Percentiles rank a stretch among this genome's conserved stretches.
Evolutionary conservation across 2,113 vertebrate species (phyloP).

Genomic region (Oryzias curvinotus): DNA sequence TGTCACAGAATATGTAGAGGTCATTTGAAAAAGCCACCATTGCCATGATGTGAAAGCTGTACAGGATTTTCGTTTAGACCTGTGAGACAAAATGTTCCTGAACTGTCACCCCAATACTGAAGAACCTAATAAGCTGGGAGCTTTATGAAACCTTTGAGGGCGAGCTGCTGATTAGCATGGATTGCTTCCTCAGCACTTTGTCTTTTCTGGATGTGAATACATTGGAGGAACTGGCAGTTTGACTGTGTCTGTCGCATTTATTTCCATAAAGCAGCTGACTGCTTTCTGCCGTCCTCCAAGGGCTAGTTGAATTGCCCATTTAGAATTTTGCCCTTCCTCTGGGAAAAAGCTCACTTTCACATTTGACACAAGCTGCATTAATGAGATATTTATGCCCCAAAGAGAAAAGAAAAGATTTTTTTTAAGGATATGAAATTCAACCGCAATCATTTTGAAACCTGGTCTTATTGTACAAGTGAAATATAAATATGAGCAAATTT

Average conservation of each 20-base stretch:
- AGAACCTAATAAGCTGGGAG: background rate
- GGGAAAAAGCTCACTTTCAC: slow-evolving; percentile 26
- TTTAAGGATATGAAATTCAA: background rate
- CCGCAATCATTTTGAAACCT: background rate
- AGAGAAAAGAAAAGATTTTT: background rate
- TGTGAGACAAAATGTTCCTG: background rate
- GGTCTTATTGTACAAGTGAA: too few species aligned
- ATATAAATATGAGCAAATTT: too few species aligned
- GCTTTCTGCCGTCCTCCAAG: slow-evolving; percentile 27
- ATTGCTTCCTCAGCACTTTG: slow-evolving; percentile 45
- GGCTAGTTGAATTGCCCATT: slow-evolving; percentile 11
- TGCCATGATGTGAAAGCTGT: too few species aligned
- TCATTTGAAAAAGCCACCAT: too few species aligned
- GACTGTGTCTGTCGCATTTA: slow-evolving; percentile 43
- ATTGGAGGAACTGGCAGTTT: slow-evolving; percentile 58
- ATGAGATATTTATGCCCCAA: slow-evolving; percentile 12
- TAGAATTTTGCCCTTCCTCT: slow-evolving; percentile 5
- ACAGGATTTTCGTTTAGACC: too few species aligned
- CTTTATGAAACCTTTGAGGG: slow-evolving; percentile 1
- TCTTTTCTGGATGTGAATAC: slow-evolving; percentile 31
- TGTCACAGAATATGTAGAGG: too few species aligned
- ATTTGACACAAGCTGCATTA: slow-evolving; percentile 40
- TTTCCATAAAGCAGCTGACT: slow-evolving; percentile 32
- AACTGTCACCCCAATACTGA: too few species aligned
- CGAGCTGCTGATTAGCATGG: slow-evolving; percentile 12